phyloP scores from a whole-genome alignment of 2,113 vertebrate genomes.

The Erythrolamprus reginae region DNA sequence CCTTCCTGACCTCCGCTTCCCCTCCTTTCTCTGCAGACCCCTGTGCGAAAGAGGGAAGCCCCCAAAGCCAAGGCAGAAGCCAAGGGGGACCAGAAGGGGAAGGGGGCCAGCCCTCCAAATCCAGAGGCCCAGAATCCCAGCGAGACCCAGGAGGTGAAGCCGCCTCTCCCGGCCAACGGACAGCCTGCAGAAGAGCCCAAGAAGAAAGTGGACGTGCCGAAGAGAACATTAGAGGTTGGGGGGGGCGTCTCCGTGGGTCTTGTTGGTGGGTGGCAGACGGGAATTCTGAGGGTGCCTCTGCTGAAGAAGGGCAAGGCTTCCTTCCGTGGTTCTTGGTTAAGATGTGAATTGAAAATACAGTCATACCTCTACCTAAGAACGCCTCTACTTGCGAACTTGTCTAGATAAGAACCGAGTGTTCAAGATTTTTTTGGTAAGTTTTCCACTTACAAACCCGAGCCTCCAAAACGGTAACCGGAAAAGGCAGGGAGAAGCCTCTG shows the following conservation, averaged over 20 bases:
- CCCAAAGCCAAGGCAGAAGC: not conserved
- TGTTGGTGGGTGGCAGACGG: not conserved
- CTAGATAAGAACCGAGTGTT: no score
- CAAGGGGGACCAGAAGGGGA: not conserved
- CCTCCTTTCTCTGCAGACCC: not conserved
- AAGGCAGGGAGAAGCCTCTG: no score
- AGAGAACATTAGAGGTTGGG: not conserved
- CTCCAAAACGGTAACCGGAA: no score
- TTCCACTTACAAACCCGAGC: no score
- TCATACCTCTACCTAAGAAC: no score
- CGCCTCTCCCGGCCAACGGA: rapidly evolving
- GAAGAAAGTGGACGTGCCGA: not conserved
- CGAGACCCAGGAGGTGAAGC: not conserved
- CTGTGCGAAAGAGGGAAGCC: not conserved
- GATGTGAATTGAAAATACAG: not conserved
- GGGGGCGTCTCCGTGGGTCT: not conserved
- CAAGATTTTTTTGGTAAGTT: no score
- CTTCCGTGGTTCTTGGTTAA: not conserved
- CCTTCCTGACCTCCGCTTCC: no score
- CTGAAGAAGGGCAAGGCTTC: not conserved
- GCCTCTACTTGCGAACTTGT: no score
- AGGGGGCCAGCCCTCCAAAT: not conserved
- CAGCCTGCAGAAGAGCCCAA: not conserved
- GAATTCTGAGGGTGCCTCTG: not conserved
- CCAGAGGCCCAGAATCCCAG: no score